Percentiles rank a stretch among this genome's conserved stretches.
phyloP scores from a whole-genome alignment of 2,888 invertebrate genomes.

The Chrysomela aeneicollis region DNA sequence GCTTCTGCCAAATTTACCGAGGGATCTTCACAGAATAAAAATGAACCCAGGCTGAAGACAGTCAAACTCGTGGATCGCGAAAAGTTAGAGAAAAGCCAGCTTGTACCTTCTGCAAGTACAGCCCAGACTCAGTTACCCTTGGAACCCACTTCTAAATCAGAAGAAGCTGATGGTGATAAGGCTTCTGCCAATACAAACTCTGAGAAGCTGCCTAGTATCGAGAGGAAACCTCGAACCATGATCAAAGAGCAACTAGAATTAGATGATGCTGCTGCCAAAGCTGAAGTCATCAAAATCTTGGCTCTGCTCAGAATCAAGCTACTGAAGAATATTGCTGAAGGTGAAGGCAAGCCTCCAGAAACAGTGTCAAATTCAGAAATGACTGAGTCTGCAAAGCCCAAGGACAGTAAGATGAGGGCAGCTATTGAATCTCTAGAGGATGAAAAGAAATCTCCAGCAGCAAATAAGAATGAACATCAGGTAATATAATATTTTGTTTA shows the following conservation, averaged over 20 bases:
- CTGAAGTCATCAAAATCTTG: conserved; percentile 14
- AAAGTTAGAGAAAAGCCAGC: too few species aligned
- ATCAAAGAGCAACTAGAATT: conserved; percentile 17
- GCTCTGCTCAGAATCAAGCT: conserved; percentile 25
- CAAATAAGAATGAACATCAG: neutral
- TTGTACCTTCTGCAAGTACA: conserved; percentile 25
- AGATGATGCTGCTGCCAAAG: neutral
- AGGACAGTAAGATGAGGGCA: conserved; percentile 10
- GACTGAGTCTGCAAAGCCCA: conserved; percentile 1
- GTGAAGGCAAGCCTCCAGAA: neutral
- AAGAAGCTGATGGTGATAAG: neutral
- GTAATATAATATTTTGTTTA: neutral
- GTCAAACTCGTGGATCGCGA: too few species aligned
- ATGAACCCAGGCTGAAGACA: too few species aligned
- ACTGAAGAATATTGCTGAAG: conserved; percentile 24
- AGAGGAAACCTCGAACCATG: conserved; percentile 14
- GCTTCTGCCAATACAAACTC: neutral
- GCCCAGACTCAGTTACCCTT: conserved; percentile 9
- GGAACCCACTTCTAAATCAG: neutral
- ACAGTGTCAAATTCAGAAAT: neutral
- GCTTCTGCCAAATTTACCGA: neutral
- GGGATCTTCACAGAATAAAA: too few species aligned
- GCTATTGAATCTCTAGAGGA: neutral
- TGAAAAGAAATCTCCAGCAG: neutral
- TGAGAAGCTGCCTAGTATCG: neutral